Base-by-base conservation (phyloP, 1,140 invertebrate genomes). In the Drosophila insularis region DNA sequence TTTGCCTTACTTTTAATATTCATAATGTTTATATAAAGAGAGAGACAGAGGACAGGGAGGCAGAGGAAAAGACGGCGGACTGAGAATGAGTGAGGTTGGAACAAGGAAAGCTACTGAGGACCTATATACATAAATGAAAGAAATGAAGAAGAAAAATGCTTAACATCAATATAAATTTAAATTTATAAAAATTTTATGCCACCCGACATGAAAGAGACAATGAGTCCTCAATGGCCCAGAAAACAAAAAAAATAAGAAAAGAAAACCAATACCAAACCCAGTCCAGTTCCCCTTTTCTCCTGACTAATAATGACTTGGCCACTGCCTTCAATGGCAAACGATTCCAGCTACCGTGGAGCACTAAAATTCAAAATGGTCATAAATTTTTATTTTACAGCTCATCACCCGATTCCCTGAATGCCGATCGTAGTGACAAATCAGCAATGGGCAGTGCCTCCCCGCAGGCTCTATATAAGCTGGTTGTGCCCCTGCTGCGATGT, bases 401-500 rank as follows among this genome's bases (percentile, higher is more conserved):
- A 59, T 97, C 96, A 13, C 97, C 97, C 50, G 97, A 98, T 90
- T 97, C 96, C 92, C 92, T 97, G 68, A 96, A 95, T 80, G 94
- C 94, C 14, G 96, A 97, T 92, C 94, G 95, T 67, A 96, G 94
- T 75, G 96, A 96, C 71, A 94, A 94, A 81, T 93, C 94, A 55
- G 93, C 93, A 1, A 94, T 94, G 58, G 92, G 92, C 19, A 94
- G 95, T 65, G 94, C 94, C 43, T 95, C 96, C 35, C 97, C 97
- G 0, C 94, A 95, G n/a, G 95, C 95, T 17, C 93, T 99, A 1
- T 99, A 99, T 91, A 98, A 98, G 92, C 93, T 98, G 62, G 95
- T 98, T 6, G 96, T 98, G 58, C 98, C 98, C 4, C 93, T 98
- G 56, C 92, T 97, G 70, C 94, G 97, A 73, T 99, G 97, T 93